Evolutionary conservation across 2,888 invertebrate genomes (phyloP), one percentile per base, ranked within the genome.

Genomic region (Podotricha telesiphe): DNA sequence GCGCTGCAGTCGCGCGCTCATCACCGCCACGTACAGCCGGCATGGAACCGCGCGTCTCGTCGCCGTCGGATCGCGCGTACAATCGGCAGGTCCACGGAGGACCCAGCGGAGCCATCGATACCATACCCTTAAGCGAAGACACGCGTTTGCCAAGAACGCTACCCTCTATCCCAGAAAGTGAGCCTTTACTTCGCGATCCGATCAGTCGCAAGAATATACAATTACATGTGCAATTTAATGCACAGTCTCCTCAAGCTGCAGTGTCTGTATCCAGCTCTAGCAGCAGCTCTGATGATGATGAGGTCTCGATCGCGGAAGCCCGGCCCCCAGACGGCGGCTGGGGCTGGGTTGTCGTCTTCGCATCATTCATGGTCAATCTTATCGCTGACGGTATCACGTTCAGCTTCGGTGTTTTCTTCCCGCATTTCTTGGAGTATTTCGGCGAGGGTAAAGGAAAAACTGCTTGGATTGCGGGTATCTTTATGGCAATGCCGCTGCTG

Each of bases 361-460:
- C 97, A 28, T 96, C 97, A 0, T 98, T 98, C 85, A 94, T 98
- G 90, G 96, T 98, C 73, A 98, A 98, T 84, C 94, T 98, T 73
- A 97, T 98, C 78, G 97, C 97, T 50, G 98, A 98, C 85, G 98
- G 98, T 2, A 95, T 98, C 75, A 97, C 97, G 0, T 98, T 98
- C 89, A 97, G 97, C 74, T 98, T 98, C 86, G 98, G 98, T 67
- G 96, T 98, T 5, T 95, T 98, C 79, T 98, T 95, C 86, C 96
- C 96, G 2, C 96, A 97, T 82, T 96, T 98, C 80, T 93, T 97
- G 68, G 95, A 96, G 77, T 96, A 97, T 84, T 98, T 98, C 88
- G 95, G 95, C 58, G 96, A 96, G 81, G 95, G 96, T 64, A 96
- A 97, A 78, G 96, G 97, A 67, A 96, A 97, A 82, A 98, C 98